phyloP scores from a whole-genome alignment of 2,113 vertebrate species.

The Chauna torquata region DNA sequence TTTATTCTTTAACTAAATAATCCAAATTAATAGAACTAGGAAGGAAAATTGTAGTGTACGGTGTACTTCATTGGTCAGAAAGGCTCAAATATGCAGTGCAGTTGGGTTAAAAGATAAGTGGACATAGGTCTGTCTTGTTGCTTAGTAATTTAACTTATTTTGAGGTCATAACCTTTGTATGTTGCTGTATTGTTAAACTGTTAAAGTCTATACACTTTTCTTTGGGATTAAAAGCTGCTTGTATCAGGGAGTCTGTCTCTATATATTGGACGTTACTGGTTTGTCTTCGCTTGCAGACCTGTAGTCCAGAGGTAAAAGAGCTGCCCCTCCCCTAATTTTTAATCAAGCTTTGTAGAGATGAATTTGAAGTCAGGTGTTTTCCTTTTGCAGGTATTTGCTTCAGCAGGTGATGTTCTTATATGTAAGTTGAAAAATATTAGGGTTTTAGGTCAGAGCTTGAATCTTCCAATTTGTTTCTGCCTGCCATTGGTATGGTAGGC shows the following conservation, averaged over 20 bases:
- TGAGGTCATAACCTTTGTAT: neutral
- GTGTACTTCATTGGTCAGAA: neutral
- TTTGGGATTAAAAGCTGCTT: neutral
- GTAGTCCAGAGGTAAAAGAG: neutral
- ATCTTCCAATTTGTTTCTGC: neutral
- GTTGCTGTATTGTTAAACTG: neutral
- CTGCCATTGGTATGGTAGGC: accelerated
- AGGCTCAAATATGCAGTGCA: neutral
- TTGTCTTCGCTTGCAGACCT: neutral
- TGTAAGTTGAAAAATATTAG: accelerated
- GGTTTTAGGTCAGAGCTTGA: neutral
- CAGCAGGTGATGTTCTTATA: neutral
- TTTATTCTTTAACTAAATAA: neutral
- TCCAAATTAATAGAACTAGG: neutral
- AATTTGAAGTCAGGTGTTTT: neutral
- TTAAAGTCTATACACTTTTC: neutral
- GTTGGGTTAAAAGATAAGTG: neutral
- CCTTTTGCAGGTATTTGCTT: neutral
- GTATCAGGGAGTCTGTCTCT: neutral
- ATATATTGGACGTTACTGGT: neutral
- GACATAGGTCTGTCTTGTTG: neutral
- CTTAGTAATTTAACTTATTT: neutral
- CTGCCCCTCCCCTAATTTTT: neutral
- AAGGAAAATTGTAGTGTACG: neutral
- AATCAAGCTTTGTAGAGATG: neutral